Evolutionary conservation across 2,797 vertebrate genomes (phyloP).

Genomic region (Malacoraja senta): DNA sequence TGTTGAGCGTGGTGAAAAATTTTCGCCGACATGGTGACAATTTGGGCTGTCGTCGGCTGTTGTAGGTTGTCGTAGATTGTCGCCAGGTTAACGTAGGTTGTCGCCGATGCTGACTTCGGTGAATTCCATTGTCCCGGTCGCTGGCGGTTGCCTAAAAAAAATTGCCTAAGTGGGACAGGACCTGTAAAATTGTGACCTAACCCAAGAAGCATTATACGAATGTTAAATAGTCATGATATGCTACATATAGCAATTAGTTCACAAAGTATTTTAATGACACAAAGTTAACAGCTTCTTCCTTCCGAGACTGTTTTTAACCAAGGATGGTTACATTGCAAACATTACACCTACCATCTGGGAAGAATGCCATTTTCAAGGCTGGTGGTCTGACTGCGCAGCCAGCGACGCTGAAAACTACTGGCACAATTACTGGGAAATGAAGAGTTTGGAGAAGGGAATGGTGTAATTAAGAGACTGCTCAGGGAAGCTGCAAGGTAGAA

Average conservation of each 20-base stretch:
- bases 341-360: conserved; percentile 60
- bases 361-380: conserved; percentile 74
- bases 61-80: too few relatives aligned
- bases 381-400: conserved; percentile 73
- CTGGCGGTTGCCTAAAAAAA: too few relatives aligned
- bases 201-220: too few relatives aligned
- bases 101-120: too few relatives aligned
- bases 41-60: too few relatives aligned
- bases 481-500: conserved; percentile 61
- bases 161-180: too few relatives aligned
- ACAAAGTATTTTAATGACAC: neutral
- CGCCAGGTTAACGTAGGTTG: too few relatives aligned
- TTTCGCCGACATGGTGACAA: too few relatives aligned
- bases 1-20: too few relatives aligned
- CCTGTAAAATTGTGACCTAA: too few relatives aligned
- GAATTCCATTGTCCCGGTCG: too few relatives aligned
- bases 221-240: neutral
- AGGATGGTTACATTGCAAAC: neutral
- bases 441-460: conserved; percentile 72
- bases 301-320: neutral
- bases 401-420: conserved; percentile 76
- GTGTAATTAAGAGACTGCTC: conserved; percentile 73
- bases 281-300: neutral
- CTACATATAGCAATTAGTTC: neutral
- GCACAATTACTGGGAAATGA: conserved; percentile 64